Conservation (phyloP, 2,888 invertebrate species). For the Oxycera nigricornis region DNA sequence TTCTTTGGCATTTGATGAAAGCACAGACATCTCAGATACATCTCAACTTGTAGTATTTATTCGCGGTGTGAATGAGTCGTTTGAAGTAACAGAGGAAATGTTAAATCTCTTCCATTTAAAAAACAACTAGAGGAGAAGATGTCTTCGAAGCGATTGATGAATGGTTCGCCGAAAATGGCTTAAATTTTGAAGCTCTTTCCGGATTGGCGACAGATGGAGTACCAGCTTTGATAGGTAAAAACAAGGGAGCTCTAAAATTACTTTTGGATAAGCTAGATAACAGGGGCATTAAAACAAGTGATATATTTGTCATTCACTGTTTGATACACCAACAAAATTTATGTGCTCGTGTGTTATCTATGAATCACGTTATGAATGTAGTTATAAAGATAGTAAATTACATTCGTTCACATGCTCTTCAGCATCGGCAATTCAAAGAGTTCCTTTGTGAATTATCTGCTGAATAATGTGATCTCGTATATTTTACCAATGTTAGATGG, state of each 20-base stretch:
- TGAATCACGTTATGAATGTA: conserved; percentile 15
- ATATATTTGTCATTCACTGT: conserved; percentile 38
- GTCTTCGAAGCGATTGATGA: conserved; percentile 39
- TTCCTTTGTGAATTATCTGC: not conserved
- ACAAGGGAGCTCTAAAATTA: conserved; percentile 40
- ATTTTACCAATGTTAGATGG: too few relatives aligned
- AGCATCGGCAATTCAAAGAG: conserved; percentile 6
- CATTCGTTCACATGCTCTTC: not conserved
- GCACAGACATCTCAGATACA: conserved; percentile 41
- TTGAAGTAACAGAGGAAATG: conserved; percentile 41
- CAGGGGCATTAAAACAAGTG: not conserved
- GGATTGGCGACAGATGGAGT: not conserved
- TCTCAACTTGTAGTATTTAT: conserved; percentile 33
- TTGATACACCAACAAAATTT: conserved; percentile 43
- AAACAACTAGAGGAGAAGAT: conserved; percentile 41
- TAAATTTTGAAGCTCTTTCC: conserved; percentile 19
- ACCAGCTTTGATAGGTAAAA: conserved; percentile 38
- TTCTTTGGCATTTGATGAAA: conserved; percentile 40
- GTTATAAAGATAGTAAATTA: conserved; percentile 16
- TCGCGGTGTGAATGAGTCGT: conserved; percentile 39
- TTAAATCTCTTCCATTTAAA: conserved; percentile 41
- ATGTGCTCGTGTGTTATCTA: not conserved
- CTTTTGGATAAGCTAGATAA: conserved; percentile 17
- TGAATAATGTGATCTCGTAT: not conserved
- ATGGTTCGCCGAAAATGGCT: conserved; percentile 35